phyloP scores from a whole-genome alignment of 2,797 vertebrate genomes.

The Propithecus perrieri region DNA sequence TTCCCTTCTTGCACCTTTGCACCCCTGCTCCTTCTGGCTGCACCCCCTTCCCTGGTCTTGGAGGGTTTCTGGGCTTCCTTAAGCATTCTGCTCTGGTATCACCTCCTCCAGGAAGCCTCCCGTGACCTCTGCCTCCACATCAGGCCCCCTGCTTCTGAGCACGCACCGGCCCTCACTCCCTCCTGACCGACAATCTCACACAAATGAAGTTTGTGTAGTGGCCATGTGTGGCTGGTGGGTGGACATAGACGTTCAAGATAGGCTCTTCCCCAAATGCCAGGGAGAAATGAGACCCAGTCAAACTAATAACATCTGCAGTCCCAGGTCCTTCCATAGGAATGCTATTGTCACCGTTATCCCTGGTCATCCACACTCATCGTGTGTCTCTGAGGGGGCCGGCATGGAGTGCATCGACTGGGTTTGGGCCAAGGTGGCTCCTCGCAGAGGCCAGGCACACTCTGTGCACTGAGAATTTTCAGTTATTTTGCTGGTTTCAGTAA shows the following conservation, averaged over 20 bases:
- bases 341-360: neutral
- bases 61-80: neutral
- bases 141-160: neutral
- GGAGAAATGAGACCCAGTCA: neutral
- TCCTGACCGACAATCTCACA: neutral
- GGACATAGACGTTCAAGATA: neutral
- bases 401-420: no score
- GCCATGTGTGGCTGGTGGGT: rapidly evolving
- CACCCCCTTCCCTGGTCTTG: neutral
- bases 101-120: neutral
- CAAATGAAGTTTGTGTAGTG: neutral
- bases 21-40: neutral
- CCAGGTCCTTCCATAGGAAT: rapidly evolving
- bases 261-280: neutral
- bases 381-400: neutral
- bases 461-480: no score
- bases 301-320: rapidly evolving
- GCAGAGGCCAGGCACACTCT: neutral
- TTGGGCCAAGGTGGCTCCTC: neutral
- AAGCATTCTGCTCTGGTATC: neutral
- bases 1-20: neutral
- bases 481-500: neutral
- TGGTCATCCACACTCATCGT: rapidly evolving
- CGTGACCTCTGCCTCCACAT: neutral
- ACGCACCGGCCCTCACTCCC: neutral